These are phyloP conservation scores for Remorina albescens DNA, from an alignment of 2,797 vertebrate species.

Conservation along the genomic window DNA sequence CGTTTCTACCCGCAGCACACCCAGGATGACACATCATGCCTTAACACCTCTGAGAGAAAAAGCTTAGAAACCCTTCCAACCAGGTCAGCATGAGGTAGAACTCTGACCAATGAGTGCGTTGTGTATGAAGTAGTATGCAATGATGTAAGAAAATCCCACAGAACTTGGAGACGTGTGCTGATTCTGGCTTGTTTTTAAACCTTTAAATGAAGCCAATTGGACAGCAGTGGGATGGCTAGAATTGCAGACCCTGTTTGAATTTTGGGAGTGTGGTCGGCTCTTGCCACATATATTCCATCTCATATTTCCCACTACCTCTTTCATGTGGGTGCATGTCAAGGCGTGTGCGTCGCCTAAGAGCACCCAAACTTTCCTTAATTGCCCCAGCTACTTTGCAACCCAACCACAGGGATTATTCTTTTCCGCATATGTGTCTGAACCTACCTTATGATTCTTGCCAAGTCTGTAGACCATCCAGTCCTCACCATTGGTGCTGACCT, in stretches of 20 bases:
- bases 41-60: constrained; percentile 58
- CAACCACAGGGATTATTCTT: neutral
- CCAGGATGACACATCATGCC: constrained; percentile 55
- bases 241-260: constrained; percentile 62
- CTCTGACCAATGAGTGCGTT: constrained; percentile 44
- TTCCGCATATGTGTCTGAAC: constrained; percentile 2
- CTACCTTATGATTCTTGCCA: constrained; percentile 98
- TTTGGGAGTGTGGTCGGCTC: constrained; percentile 66
- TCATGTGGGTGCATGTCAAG: constrained; percentile 30
- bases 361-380: constrained; percentile 25
- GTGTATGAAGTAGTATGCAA: constrained; percentile 32
- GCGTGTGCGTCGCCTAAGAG: constrained; percentile 44
- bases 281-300: constrained; percentile 63
- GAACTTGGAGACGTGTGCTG: constrained; percentile 54
- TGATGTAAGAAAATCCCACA: constrained; percentile 62
- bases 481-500: constrained; percentile 98
- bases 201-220: constrained; percentile 63
- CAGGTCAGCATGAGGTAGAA: constrained; percentile 49
- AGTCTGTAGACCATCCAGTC: constrained; percentile 99
- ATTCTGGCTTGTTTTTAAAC: constrained; percentile 63
- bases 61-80: constrained; percentile 44
- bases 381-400: constrained; percentile 2
- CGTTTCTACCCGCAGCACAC: constrained; percentile 31
- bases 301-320: constrained; percentile 34
- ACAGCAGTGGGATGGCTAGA: constrained; percentile 51